Percentiles rank a stretch among this genome's conserved stretches.
Evolutionary conservation across 2,797 vertebrate species (phyloP).

Genomic region (Bufotes viridis): DNA sequence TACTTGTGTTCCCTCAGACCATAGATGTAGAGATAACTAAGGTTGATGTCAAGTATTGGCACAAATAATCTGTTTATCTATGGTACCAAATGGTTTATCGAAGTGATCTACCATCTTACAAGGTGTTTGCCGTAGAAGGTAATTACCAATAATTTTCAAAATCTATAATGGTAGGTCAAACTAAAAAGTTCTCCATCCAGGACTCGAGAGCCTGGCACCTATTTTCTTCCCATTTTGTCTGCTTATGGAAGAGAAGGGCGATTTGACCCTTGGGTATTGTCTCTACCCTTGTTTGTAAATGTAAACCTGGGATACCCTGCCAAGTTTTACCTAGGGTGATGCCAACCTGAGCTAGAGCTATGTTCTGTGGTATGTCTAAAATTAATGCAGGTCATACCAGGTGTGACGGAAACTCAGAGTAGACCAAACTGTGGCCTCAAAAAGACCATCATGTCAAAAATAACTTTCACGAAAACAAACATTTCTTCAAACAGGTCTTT

Average conservation of each 20-base stretch:
- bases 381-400: not conserved
- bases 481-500: not conserved
- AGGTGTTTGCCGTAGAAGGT: not conserved
- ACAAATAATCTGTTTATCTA: not conserved
- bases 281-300: not conserved
- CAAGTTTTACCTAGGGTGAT: not conserved
- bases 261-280: not conserved
- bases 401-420: not conserved
- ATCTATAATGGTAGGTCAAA: not conserved
- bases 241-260: not conserved
- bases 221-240: not conserved
- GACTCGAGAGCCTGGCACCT: not conserved
- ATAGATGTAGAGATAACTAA: not conserved
- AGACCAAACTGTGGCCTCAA: too few relatives aligned
- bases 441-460: not conserved
- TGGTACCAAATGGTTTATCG: constrained; percentile 12
- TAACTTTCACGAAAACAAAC: not conserved
- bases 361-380: not conserved
- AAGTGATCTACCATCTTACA: constrained; percentile 1
- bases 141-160: not conserved
- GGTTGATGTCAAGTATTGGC: not conserved
- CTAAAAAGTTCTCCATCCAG: not conserved
- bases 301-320: not conserved
- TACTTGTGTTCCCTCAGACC: not conserved
- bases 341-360: not conserved